Percentiles rank a stretch among this genome's conserved stretches.
phyloP scores from a whole-genome alignment of 2,888 invertebrate species.

The Apoderus coryli region DNA sequence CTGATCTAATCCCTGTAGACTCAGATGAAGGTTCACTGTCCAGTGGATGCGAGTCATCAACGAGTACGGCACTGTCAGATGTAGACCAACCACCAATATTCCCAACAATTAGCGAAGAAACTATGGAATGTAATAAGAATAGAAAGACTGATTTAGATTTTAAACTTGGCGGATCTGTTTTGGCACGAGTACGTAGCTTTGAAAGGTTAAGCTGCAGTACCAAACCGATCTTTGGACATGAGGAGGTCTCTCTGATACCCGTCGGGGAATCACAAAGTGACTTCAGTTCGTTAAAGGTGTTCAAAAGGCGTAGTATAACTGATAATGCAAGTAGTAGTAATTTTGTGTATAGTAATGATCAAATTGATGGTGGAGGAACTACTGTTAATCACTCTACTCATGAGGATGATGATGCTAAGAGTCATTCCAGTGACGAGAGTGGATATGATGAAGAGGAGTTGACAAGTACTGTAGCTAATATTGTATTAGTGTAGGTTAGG shows the following conservation, averaged over 20 bases:
- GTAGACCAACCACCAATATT: conserved; percentile 29
- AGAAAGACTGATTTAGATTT: conserved; percentile 24
- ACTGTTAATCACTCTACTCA: conserved; percentile 17
- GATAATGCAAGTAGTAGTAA: conserved; percentile 30
- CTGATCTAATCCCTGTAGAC: conserved; percentile 44
- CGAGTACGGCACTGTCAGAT: conserved; percentile 53
- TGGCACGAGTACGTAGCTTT: conserved; percentile 26
- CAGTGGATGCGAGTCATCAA: conserved; percentile 68
- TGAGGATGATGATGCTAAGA: conserved; percentile 37
- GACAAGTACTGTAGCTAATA: conserved; percentile 28
- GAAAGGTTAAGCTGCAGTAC: conserved; percentile 23
- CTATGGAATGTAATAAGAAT: conserved; percentile 10
- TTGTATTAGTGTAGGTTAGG: conserved; percentile 26
- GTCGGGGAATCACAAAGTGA: conserved; percentile 31
- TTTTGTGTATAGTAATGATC: conserved; percentile 35
- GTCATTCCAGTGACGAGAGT: conserved; percentile 81
- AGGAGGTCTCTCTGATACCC: conserved; percentile 32
- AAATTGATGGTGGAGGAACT: conserved; percentile 29
- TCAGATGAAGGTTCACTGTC: conserved; percentile 65
- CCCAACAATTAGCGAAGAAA: conserved; percentile 15
- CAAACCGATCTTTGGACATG: conserved; percentile 24
- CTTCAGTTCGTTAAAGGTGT: conserved; percentile 33
- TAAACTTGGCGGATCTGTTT: conserved; percentile 31
- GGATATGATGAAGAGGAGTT: conserved; percentile 76
- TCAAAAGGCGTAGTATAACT: conserved; percentile 24